These are phyloP conservation scores for Yponomeuta cagnagella DNA, from an alignment of 2,888 invertebrate species.

Conservation along the genomic window DNA sequence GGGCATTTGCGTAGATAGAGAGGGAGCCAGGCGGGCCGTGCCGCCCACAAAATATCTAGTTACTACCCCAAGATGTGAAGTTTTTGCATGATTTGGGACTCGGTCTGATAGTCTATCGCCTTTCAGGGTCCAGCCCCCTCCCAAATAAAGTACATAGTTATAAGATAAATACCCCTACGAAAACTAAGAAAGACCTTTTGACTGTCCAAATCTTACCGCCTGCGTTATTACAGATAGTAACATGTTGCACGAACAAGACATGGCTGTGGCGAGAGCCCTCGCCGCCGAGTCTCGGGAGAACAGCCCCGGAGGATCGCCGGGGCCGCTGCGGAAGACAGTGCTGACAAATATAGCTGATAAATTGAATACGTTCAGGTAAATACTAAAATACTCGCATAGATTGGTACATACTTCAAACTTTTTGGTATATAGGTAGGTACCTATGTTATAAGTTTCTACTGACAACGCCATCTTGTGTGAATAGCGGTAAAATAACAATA, in stretches of 20 bases:
- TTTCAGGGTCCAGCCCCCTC: too few relatives aligned
- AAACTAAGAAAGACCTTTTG: too few relatives aligned
- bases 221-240: conserved; percentile 22
- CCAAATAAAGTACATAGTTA: too few relatives aligned
- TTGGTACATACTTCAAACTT: neutral
- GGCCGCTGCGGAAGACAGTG: conserved; percentile 77
- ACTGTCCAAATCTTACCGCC: neutral
- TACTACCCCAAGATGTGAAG: too few relatives aligned
- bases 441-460: neutral
- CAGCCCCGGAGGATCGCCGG: conserved; percentile 77
- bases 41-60: too few relatives aligned
- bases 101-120: too few relatives aligned
- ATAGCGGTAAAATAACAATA: neutral
- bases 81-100: too few relatives aligned
- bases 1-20: too few relatives aligned
- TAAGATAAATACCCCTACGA: too few relatives aligned
- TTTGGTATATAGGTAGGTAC: conserved; percentile 12
- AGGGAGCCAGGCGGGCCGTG: too few relatives aligned
- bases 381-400: neutral
- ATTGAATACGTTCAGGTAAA: conserved; percentile 81
- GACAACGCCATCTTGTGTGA: neutral
- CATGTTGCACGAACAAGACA: conserved; percentile 82
- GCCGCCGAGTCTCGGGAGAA: conserved; percentile 76
- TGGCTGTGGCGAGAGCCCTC: conserved; percentile 83
- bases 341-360: conserved; percentile 79